phyloP scores from a whole-genome alignment of 2,797 vertebrate species.

The Chromobotia macracanthus region DNA sequence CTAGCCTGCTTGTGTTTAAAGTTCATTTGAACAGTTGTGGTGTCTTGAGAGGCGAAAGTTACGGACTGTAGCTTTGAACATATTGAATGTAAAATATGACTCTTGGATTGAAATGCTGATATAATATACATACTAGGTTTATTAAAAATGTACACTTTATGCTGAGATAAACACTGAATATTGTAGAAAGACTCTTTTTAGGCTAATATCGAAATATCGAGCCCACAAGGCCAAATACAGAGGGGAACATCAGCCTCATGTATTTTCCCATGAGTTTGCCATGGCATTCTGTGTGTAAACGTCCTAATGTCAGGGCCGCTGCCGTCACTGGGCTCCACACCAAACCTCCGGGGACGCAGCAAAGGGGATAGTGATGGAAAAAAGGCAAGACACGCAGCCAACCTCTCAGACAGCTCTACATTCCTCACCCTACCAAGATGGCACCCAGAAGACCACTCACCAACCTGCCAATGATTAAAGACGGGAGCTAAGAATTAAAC shows the following conservation, averaged over 20 bases:
- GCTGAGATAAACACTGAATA: neutral
- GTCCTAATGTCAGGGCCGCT: constrained; percentile 72
- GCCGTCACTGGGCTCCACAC: constrained; percentile 64
- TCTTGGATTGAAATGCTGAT: too few relatives aligned
- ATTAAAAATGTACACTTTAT: too few relatives aligned
- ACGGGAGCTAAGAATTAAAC: constrained; percentile 25
- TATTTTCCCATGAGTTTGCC: constrained; percentile 81
- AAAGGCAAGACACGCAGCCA: constrained; percentile 61
- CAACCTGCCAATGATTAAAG: constrained; percentile 34
- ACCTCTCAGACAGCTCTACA: constrained; percentile 62
- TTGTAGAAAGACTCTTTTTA: too few relatives aligned
- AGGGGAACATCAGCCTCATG: constrained; percentile 73
- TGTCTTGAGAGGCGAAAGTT: too few relatives aligned
- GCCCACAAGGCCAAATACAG: neutral
- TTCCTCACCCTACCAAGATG: constrained; percentile 60
- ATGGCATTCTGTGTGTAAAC: constrained; percentile 71
- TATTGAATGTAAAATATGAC: too few relatives aligned
- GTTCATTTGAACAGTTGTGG: too few relatives aligned
- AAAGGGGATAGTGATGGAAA: constrained; percentile 3
- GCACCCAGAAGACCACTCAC: constrained; percentile 50
- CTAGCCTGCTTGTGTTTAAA: too few relatives aligned
- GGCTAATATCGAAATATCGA: too few relatives aligned
- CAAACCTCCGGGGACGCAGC: constrained; percentile 41
- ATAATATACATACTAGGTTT: too few relatives aligned
- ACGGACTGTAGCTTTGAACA: too few relatives aligned